Conservation (phyloP, 2,888 invertebrate genomes). For the Syritta pipiens region DNA sequence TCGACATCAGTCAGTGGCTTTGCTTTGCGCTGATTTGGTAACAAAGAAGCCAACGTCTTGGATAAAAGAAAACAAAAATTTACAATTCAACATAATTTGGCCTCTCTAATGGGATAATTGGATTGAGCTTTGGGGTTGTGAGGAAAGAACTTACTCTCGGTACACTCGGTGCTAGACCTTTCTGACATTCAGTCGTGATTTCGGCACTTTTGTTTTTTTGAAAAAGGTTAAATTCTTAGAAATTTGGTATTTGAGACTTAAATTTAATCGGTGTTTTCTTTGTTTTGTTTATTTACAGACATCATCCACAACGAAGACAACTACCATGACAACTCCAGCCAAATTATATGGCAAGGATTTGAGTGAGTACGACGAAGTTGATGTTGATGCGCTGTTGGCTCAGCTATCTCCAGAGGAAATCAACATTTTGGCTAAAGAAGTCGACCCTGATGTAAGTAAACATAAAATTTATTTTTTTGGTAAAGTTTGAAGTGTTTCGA, state of each 20-base stretch:
- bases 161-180: conserved; percentile 32
- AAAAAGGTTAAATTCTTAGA: background rate
- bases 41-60: conserved; percentile 54
- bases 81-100: conserved; percentile 58
- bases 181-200: conserved; percentile 64
- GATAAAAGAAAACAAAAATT: conserved; percentile 5
- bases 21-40: conserved; percentile 40
- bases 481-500: no score
- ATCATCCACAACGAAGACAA: conserved; percentile 92
- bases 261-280: background rate
- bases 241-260: background rate
- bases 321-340: conserved; percentile 93
- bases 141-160: conserved; percentile 1
- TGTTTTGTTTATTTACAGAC: conserved; percentile 82
- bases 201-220: conserved; percentile 32
- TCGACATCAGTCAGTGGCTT: conserved; percentile 29
- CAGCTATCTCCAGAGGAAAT: conserved; percentile 97
- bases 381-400: conserved; percentile 95
- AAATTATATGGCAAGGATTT: conserved; percentile 94
- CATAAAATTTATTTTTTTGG: no score
- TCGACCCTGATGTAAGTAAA: conserved; percentile 99
- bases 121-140: conserved; percentile 58
- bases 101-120: conserved; percentile 61
- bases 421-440: conserved; percentile 98
- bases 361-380: conserved; percentile 94